Conservation (phyloP, 2,113 vertebrate species). For the Embiotoca jacksoni region DNA sequence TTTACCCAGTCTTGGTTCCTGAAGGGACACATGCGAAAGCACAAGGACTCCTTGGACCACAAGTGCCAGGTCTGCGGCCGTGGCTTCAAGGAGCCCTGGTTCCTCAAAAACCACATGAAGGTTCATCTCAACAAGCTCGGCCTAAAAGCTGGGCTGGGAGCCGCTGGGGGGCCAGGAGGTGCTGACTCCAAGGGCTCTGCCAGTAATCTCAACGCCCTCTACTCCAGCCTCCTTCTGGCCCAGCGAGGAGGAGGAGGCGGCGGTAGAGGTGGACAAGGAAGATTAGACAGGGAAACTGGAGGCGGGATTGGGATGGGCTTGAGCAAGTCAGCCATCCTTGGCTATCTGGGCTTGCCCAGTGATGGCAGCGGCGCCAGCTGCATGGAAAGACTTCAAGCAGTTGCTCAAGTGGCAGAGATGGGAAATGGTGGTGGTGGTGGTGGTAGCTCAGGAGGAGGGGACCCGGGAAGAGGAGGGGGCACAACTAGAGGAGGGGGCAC, state of each 20-base stretch:
- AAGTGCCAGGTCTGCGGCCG: conserved; percentile 94
- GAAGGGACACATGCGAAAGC: conserved; percentile 96
- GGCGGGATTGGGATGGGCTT: conserved; percentile 66
- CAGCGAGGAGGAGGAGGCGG: conserved; percentile 79
- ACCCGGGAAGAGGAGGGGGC: conserved; percentile 59
- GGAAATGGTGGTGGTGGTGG: conserved; percentile 73
- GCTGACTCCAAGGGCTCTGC: conserved; percentile 70
- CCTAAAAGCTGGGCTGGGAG: conserved; percentile 79
- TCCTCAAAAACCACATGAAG: conserved; percentile 97
- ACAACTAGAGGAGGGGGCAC: conserved; percentile 49
- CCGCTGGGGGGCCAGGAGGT: conserved; percentile 53
- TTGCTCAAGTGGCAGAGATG: conserved; percentile 87
- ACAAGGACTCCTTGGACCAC: conserved; percentile 95
- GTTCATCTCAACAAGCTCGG: conserved; percentile 94
- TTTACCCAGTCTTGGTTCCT: conserved; percentile 96
- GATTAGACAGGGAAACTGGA: conserved; percentile 60
- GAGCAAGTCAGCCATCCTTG: conserved; percentile 86
- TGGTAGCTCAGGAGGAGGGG: conserved; percentile 53
- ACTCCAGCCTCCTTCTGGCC: conserved; percentile 89
- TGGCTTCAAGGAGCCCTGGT: conserved; percentile 96
- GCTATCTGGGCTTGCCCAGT: conserved; percentile 87
- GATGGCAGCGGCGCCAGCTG: conserved; percentile 88
- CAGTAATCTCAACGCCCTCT: conserved; percentile 86
- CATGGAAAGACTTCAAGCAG: conserved; percentile 89
- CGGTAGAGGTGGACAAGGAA: conserved; percentile 62